Base-by-base conservation (phyloP, 1,140 invertebrate genomes). In the Drosophila setifemur region DNA sequence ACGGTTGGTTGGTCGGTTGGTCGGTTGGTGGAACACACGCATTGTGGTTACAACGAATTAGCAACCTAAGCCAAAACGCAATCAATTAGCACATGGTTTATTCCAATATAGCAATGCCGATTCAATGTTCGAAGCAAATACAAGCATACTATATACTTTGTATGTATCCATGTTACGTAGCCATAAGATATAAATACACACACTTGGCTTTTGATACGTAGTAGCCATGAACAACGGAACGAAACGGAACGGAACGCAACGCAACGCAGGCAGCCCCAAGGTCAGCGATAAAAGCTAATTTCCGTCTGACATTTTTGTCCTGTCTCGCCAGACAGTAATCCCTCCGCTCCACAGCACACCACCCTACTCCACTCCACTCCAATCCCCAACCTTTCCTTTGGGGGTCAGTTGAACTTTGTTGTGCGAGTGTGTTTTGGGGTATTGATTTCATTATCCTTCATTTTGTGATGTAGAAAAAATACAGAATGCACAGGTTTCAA, bases 371-470 rank as follows among this genome's bases (percentile, higher is more conserved):
- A 11, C 29, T 12, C 6, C 29, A n/a, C n/a, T n/a, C 16, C 7
- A 14, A 25, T 39, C 18, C 21, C 45, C 5, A 40, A 47, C 33
- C 26, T 40, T 54, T 1, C 12, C 18, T 5, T 28, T 63, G n/a
- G n/a, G 26, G 25, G 61, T 33, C 44, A 16, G 23, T 37, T 44
- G 6, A 49, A 23, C 37, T 28, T 18, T 31, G 8, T 11, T 3
- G 12, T 11, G 9, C 11, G 5, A 3, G 6, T 6, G 28, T 39
- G 7, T 4, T 19, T 29, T 40, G 2, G n/a, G 8, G 21, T 77
- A 77, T 60, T 61, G 49, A 68, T 73, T 77, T 77, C 44, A 68
- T 67, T 77, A 76, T 58, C 25, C 44, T 53, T 28, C 12, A 12
- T 31, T 19, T 8, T 18, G 16, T 16, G n/a, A 18, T 5, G 21